phyloP scores from a whole-genome alignment of 2,113 vertebrate genomes.

The Chunga burmeisteri region DNA sequence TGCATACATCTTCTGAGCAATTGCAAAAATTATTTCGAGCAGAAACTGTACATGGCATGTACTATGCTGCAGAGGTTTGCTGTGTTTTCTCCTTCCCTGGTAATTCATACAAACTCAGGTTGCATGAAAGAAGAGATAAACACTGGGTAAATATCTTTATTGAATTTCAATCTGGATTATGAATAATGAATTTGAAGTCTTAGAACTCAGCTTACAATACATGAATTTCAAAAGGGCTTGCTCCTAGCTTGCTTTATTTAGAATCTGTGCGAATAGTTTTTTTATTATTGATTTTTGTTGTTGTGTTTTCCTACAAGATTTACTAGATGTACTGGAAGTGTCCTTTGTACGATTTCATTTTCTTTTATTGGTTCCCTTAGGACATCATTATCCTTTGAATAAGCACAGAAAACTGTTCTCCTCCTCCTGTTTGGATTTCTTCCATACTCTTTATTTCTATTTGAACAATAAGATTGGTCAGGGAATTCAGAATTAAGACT shows the following conservation, averaged over 20 bases:
- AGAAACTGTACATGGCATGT: neutral
- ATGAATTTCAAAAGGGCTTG: neutral
- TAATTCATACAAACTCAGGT: neutral
- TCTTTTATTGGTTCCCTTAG: constrained; percentile 44
- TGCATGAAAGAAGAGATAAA: neutral
- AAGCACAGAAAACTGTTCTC: constrained; percentile 17
- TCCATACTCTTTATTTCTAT: constrained; percentile 20
- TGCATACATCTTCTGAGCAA: neutral
- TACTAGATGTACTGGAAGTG: neutral
- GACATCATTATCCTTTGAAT: constrained; percentile 45
- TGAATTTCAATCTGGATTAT: neutral
- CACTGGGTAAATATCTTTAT: neutral
- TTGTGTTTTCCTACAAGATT: constrained; percentile 18
- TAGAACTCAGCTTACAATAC: neutral
- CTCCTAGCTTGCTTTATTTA: neutral
- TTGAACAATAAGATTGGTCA: neutral
- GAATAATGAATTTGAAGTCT: neutral
- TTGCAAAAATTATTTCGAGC: neutral
- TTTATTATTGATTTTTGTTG: constrained; percentile 10
- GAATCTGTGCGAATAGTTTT: neutral
- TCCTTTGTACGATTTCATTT: constrained; percentile 30
- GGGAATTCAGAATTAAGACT: constrained; percentile 45
- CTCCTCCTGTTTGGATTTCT: constrained; percentile 32
- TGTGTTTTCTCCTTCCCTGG: neutral
- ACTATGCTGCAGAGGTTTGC: neutral